These are phyloP conservation scores for Cheilosia soror DNA, from an alignment of 2,888 invertebrate species.

Conservation along the genomic window DNA sequence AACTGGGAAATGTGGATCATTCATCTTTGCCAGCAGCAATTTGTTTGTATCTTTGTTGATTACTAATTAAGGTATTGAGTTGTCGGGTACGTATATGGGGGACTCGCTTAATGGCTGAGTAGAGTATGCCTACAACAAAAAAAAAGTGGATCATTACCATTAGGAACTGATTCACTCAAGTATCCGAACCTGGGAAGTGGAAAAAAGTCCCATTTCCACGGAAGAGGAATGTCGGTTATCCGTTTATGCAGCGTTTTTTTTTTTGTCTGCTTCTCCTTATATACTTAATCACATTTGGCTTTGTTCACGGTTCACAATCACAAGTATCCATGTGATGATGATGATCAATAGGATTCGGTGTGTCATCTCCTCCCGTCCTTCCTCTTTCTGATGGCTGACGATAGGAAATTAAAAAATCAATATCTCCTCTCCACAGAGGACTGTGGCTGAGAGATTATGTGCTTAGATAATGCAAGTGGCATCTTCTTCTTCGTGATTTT, in stretches of 20 bases:
- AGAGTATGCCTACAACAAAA: not conserved
- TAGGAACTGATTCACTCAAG: not conserved
- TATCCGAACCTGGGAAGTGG: conserved; percentile 7
- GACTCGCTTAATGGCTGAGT: not conserved
- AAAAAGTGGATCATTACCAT: not conserved
- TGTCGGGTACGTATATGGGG: not conserved
- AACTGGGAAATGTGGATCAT: not conserved
- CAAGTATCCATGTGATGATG: not conserved
- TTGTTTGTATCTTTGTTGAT: not conserved
- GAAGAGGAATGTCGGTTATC: not conserved
- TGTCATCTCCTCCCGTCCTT: not conserved
- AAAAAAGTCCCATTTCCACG: not conserved
- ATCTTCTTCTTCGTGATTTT: not conserved
- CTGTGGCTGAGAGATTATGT: not conserved
- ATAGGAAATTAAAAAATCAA: not conserved
- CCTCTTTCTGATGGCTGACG: no score
- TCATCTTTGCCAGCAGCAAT: not conserved
- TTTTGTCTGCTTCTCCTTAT: not conserved
- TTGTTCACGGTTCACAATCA: not conserved
- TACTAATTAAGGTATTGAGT: not conserved
- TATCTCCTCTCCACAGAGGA: not conserved
- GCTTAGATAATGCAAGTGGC: not conserved
- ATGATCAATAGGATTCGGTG: not conserved
- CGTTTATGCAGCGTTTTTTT: not conserved
- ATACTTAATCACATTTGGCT: not conserved